Evolutionary conservation across 2,797 vertebrate genomes (phyloP), one percentile per base, ranked within the genome.

Genomic region (Melanogrammus aeglefinus): DNA sequence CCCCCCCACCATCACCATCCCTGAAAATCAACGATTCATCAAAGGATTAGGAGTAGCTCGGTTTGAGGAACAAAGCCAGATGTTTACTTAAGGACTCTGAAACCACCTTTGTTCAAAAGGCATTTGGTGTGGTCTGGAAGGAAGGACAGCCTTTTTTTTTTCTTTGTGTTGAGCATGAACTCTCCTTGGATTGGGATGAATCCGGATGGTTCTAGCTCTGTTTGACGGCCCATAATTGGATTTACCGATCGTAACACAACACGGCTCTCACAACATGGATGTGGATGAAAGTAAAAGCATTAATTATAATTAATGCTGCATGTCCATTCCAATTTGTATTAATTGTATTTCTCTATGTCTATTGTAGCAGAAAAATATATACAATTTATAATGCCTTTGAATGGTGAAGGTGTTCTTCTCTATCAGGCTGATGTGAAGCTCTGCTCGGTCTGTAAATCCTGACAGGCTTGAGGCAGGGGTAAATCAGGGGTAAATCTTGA

Each of bases 241-340:
- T 76, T 24, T 31, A 76, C 75, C 39, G 31, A 3, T 76, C 35
- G 29, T 21, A 66, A 41, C 36, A 27, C 35, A n/a, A 39, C n/a
- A 27, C 24, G 6, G 44, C 31, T 16, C 12, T 21, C 38, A 31
- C 41, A 44, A 44, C 41, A 76, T 35, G 27, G 29, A 41, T n/a
- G 75, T 69, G 36, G 18, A 78, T 2, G 24, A 41, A 41, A 6
- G 69, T 51, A 24, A 75, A 21, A 79, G 72, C 9, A 39, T 78
- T 47, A 18, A 18, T 57, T 21, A 14, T 4, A 57, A 21, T 57
- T 57, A 57, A 63, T 24, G 57, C n/a, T 8, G 57, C 21, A 69
- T 69, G 63, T 27, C 63, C 63, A 69, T 69, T 69, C 63, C 12
- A 69, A 24, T 69, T 69, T 69, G 63, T 13, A 69, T 69, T 4